Evolutionary conservation across 30 jellyfish, hydroid and myxozoan species (phyloP), one percentile per base, ranked within the genome.

Genomic region (Pseudorhiza aurosa): DNA sequence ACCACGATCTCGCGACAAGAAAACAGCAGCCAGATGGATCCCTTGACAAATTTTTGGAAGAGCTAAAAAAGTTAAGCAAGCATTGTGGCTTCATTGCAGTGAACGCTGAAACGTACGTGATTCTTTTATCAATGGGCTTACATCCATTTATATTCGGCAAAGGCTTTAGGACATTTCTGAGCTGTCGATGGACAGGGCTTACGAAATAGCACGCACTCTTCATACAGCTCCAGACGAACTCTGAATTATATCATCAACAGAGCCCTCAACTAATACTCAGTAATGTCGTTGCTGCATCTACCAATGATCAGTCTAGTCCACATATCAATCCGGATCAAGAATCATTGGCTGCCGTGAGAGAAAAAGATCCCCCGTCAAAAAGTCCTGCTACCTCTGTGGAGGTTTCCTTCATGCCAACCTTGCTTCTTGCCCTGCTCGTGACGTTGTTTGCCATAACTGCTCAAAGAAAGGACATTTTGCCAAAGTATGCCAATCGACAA

Each of bases 381-480:
- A 59, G 46, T 59, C 74, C 46, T 65, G 68, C 63, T 51, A 19
- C 51, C 25, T 74, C 51, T 55, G 83, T 35, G 82, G 83, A 32
- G 50, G 69, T 11, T 15, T 22, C 37, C 80, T 30, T 8, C 82
- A 39, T 46, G 82, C 82, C 26, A 68, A 30, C 45, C 77, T 55
- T 28, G 77, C 57, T n/a, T 24, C 77, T 28, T 77, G 89, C 71
- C 85, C 89, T 24, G 73, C 89, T 47, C 68, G 47, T 24, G 72
- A 77, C 75, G 72, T 65, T 12, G 40, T 24, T 36, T 46, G 83
- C 24, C 87, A 74, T 39, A 44, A 65, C 39, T 81, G 92, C 43
- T 47, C 72, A 0, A 73, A 70, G 60, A 40, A 72, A 58, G 94
- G 91, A n/a, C 91, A 82, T 82, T 71, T 63, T 46, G 94, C 94